A percentile compares a stretch with the other conserved stretches of the same genome.
Conservation (phyloP, 2,888 invertebrate species). For the Crioceris asparagi region DNA sequence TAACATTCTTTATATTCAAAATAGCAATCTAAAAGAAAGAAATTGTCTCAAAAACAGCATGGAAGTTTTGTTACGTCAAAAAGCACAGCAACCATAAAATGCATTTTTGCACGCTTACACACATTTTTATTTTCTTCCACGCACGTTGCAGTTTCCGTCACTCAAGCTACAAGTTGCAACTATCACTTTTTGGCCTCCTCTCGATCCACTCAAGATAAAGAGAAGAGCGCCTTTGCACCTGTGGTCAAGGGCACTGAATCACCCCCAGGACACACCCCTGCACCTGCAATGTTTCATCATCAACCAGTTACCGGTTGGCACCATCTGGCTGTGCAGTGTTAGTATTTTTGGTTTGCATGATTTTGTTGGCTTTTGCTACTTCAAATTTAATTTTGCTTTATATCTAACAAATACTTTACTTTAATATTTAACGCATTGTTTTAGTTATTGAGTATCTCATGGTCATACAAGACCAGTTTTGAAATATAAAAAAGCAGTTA, state of each 20-base stretch:
- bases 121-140: not conserved
- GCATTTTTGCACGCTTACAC: no score
- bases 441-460: no score
- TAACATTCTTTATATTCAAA: no score
- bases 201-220: slow-evolving; percentile 30
- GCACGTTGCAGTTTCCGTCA: slow-evolving; percentile 27
- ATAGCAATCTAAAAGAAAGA: no score
- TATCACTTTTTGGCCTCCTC: slow-evolving; percentile 32
- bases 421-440: no score
- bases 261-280: slow-evolving; percentile 43
- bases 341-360: slow-evolving; percentile 42
- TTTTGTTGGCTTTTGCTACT: slow-evolving; percentile 26
- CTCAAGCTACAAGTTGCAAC: slow-evolving; percentile 33
- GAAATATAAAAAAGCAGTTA: no score
- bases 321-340: slow-evolving; percentile 55
- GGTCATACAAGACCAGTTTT: no score
- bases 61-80: no score
- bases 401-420: no score
- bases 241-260: slow-evolving; percentile 41
- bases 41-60: no score
- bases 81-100: no score
- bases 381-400: no score
- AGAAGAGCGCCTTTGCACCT: slow-evolving; percentile 48
- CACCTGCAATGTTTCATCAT: slow-evolving; percentile 42
- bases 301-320: slow-evolving; percentile 46